phyloP scores from a whole-genome alignment of 2,888 invertebrate genomes.

The Hoplodrina ambigua region DNA sequence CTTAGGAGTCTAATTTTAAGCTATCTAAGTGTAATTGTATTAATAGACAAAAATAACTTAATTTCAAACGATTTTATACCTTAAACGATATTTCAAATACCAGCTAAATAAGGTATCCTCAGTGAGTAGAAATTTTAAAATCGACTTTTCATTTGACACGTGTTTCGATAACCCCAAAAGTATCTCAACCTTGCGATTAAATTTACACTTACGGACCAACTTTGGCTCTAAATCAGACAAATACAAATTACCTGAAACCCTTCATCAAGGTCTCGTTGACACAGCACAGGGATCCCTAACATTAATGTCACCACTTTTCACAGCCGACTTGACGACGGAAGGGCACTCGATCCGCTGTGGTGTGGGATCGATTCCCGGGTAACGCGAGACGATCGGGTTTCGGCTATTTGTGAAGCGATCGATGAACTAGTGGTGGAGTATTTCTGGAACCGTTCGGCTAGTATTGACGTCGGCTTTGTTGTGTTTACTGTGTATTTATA shows the following conservation, averaged over 20 bases:
- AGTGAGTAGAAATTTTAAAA: background rate
- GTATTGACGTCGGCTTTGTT: conserved; percentile 8
- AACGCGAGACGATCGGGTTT: conserved; percentile 67
- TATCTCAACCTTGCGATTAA: background rate
- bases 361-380: conserved; percentile 70
- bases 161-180: background rate
- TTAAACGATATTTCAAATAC: too few species aligned
- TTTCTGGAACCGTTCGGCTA: conserved; percentile 48
- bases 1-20: too few species aligned
- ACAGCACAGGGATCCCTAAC: conserved; percentile 32
- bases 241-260: background rate
- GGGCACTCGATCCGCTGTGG: conserved; percentile 62
- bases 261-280: background rate
- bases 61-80: too few species aligned
- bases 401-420: conserved; percentile 62
- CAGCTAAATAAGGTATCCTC: too few species aligned
- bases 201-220: background rate
- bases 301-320: conserved; percentile 48
- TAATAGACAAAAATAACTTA: too few species aligned
- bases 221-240: background rate
- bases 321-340: conserved; percentile 58
- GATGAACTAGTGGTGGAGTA: conserved; percentile 54
- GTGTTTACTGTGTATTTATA: background rate
- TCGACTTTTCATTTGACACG: background rate
- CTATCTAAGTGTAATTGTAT: too few species aligned